These are phyloP conservation scores for Florisuga fusca DNA, from an alignment of 2,797 vertebrate species.

Conservation along the genomic window DNA sequence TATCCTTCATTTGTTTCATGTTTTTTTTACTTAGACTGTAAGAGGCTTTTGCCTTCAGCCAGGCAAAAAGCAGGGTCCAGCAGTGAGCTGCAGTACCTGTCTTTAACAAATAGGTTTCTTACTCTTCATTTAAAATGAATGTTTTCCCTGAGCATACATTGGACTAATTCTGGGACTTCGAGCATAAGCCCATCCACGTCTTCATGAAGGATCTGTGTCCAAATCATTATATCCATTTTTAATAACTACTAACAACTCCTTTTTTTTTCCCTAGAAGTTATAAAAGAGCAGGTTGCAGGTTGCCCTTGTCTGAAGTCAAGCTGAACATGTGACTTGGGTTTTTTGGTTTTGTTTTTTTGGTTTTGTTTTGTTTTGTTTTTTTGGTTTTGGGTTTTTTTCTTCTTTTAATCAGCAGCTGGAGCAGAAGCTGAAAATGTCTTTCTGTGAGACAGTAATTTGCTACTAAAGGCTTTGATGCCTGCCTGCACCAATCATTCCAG, in stretches of 20 bases:
- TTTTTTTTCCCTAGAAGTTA: constrained; percentile 80
- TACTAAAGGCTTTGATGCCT: constrained; percentile 84
- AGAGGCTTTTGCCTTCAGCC: constrained; percentile 84
- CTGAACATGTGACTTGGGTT: constrained; percentile 83
- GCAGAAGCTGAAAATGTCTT: constrained; percentile 86
- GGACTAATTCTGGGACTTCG: constrained; percentile 80
- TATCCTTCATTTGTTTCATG: constrained; percentile 79
- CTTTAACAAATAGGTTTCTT: constrained; percentile 79
- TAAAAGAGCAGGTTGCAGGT: constrained; percentile 85
- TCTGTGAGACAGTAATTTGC: constrained; percentile 87
- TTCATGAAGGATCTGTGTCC: constrained; percentile 81
- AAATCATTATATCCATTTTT: constrained; percentile 80
- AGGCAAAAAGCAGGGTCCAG: constrained; percentile 80
- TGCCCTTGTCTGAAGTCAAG: constrained; percentile 85
- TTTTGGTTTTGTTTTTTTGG: neutral
- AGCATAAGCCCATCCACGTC: constrained; percentile 77
- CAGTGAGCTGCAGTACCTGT: constrained; percentile 78
- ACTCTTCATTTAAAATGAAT: constrained; percentile 72
- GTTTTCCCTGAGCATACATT: constrained; percentile 72
- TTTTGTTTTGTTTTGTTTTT: neutral
- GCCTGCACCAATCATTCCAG: constrained; percentile 83
- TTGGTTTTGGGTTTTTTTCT: neutral
- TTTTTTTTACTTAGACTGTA: constrained; percentile 81
- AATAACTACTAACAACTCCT: constrained; percentile 85
- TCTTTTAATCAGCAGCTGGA: constrained; percentile 82